Conservation (phyloP, 2,888 invertebrate genomes). For the Criorhina ranunculi region DNA sequence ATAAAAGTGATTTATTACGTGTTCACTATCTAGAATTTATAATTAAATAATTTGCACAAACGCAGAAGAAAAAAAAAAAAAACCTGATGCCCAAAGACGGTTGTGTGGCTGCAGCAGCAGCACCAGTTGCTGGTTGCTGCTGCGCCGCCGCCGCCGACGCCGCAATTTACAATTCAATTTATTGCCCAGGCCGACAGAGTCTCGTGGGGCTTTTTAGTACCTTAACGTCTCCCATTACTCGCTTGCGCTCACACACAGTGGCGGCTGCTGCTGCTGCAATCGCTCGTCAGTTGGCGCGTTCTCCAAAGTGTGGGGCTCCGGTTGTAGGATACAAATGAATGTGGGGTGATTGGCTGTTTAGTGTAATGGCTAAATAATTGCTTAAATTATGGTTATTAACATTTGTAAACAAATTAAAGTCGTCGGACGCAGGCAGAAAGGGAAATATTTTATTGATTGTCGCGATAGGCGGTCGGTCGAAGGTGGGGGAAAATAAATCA, state of each 20-base stretch:
- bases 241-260: slow-evolving; percentile 25
- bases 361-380: slow-evolving; percentile 76
- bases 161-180: slow-evolving; percentile 73
- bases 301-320: not conserved
- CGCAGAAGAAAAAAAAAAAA: slow-evolving; percentile 49
- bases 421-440: slow-evolving; percentile 26
- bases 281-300: slow-evolving; percentile 2
- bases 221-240: slow-evolving; percentile 60
- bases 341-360: slow-evolving; percentile 70
- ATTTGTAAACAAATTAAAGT: slow-evolving; percentile 74
- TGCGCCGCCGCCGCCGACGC: slow-evolving; percentile 53
- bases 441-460: slow-evolving; percentile 16
- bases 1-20: slow-evolving; percentile 75
- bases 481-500: slow-evolving; percentile 49
- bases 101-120: slow-evolving; percentile 29
- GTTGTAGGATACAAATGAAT: slow-evolving; percentile 54
- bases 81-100: slow-evolving; percentile 39
- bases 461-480: slow-evolving; percentile 21
- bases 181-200: slow-evolving; percentile 51
- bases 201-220: slow-evolving; percentile 61
- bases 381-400: slow-evolving; percentile 76
- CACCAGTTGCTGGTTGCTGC: not conserved
- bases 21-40: slow-evolving; percentile 71
- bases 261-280: slow-evolving; percentile 7
- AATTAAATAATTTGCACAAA: slow-evolving; percentile 74